Conservation (phyloP, 2,888 invertebrate genomes). For the Gari tellinella region DNA sequence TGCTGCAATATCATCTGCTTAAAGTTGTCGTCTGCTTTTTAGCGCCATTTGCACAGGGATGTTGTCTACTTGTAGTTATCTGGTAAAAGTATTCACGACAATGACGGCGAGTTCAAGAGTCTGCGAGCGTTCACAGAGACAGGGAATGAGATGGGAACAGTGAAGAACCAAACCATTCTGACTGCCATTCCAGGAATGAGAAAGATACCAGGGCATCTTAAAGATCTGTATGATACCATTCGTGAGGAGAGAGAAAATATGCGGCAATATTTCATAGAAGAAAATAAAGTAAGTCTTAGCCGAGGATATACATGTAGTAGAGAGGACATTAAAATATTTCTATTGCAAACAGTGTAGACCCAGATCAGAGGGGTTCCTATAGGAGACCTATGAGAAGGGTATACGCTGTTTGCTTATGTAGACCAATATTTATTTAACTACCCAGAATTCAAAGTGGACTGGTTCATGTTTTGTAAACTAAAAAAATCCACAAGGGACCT, state of each 20-base stretch:
- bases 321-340: too few relatives aligned
- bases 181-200: constrained; percentile 46
- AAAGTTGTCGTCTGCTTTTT: too few relatives aligned
- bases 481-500: too few relatives aligned
- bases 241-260: constrained; percentile 30
- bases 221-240: constrained; percentile 45
- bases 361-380: too few relatives aligned
- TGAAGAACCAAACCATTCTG: constrained; percentile 54
- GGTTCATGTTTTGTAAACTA: too few relatives aligned
- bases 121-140: constrained; percentile 38
- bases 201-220: constrained; percentile 50
- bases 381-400: too few relatives aligned
- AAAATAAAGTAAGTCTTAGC: constrained; percentile 25
- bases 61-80: constrained; percentile 49
- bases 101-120: constrained; percentile 31
- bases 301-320: not conserved
- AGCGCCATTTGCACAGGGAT: too few relatives aligned
- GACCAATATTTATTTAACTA: too few relatives aligned
- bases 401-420: too few relatives aligned
- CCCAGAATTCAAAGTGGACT: too few relatives aligned
- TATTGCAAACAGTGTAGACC: too few relatives aligned
- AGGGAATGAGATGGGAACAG: constrained; percentile 49
- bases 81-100: constrained; percentile 25
- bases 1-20: too few relatives aligned
- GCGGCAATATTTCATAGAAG: constrained; percentile 34